These are phyloP conservation scores for Machaerirhynchus nigripectus DNA, from an alignment of 2,113 vertebrate species.

Conservation along the genomic window DNA sequence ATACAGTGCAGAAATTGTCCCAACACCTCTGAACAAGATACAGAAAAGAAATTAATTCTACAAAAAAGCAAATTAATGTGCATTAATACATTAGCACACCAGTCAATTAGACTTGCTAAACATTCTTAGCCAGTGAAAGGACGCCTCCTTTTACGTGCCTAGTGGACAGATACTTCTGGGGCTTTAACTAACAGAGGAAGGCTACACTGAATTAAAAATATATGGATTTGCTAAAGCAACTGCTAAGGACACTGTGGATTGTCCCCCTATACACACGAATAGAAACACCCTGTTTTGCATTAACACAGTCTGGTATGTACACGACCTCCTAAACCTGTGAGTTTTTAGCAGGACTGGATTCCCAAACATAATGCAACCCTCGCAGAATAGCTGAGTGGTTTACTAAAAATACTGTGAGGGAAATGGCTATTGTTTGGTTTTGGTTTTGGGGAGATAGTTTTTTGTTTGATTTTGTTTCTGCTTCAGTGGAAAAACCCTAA, in stretches of 20 bases:
- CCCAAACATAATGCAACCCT: not conserved
- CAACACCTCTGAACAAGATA: not conserved
- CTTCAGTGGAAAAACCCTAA: not conserved
- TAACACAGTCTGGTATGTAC: not conserved
- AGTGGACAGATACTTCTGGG: not conserved
- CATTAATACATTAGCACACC: not conserved
- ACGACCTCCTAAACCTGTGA: not conserved
- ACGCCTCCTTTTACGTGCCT: not conserved
- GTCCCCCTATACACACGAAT: not conserved
- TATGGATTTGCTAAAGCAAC: not conserved
- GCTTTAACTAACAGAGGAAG: not conserved
- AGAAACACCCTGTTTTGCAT: not conserved
- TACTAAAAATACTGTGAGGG: not conserved
- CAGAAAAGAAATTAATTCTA: not conserved
- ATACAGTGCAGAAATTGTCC: not conserved
- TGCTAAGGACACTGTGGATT: not conserved
- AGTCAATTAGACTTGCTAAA: not conserved
- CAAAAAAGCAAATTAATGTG: not conserved
- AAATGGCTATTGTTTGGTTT: not conserved
- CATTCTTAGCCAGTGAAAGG: not conserved
- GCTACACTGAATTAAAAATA: not conserved
- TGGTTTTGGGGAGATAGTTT: not conserved
- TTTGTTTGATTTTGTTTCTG: not conserved
- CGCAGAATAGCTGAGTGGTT: not conserved
- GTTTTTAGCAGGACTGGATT: not conserved